Evolutionary conservation across 2,797 vertebrate genomes (phyloP), one percentile per base, ranked within the genome.

Genomic region (Rhodeus uyekii): DNA sequence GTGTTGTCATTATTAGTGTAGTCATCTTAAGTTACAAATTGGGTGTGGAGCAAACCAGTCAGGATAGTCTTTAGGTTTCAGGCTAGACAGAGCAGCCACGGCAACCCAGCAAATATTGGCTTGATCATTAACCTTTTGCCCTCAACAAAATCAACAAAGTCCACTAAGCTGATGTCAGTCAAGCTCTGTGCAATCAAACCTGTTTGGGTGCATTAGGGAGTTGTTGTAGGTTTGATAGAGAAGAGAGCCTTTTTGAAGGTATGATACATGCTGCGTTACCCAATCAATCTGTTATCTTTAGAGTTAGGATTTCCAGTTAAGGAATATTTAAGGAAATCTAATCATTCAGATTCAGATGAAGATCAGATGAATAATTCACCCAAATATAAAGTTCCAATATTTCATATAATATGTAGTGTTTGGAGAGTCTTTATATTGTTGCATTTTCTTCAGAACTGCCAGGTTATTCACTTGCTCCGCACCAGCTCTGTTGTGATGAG

Each of bases 81-180:
- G 76, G 48, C 34, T 68, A 68, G 63, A 36, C 29, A 72, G 39
- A 44, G 44, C 53, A 73, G 29, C 44, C 3, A 46, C 7, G 55
- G 68, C 16, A 7, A 16, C 16, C 7, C 42, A 50, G 36, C 1
- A 4, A 65, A 65, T 53, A 50, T 53, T 48, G 60, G n/a, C 68
- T 83, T 84, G 63, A 74, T 76, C 85, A 87, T 87, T 88, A 88
- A 83, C 81, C 81, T 86, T n/a, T 82, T 86, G 78, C 65, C 64
- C 83, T 63, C 18, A 65, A 55, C 80, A 85, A 86, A 83, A 71
- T 50, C 39, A 38, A 71, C 42, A 16, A 55, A 80, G 71, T 80
- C 72, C 73, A 73, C 24, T 44, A 27, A 83, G 82, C 46, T 83
- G 69, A 81, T 61, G 74, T 63, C 82, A 81, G 83, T 86, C 85